Base-by-base conservation (phyloP, 2,797 vertebrate species). In the Heliangelus exortis region DNA sequence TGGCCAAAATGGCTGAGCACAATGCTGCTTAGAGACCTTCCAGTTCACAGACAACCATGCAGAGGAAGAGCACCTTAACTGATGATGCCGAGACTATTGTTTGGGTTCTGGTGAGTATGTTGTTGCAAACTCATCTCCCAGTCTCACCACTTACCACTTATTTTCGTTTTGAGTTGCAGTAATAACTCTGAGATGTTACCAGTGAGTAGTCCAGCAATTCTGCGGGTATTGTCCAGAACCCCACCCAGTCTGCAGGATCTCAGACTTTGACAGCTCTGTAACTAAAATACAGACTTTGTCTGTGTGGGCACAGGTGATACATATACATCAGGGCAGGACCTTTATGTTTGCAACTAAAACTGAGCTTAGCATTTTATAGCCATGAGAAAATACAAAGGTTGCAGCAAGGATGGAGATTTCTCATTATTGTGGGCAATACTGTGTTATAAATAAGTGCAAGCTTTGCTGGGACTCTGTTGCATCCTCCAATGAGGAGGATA, bases 41-140 rank as follows among this genome's bases (percentile, higher is more conserved):
- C 55, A 91, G 31, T 69, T 84, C 55, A n/a, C 61, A 76, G 73
- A 6, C 43, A 78, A 51, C 33, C 29, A 1, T 20, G 68, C 84
- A 86, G 61, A 73, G 57, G 83, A 59, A 66, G 29, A 23, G 50
- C 47, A 57, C 26, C 34, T 28, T 66, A 84, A 72, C 43, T 34
- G 65, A 67, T 45, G 69, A 81, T 95, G 92, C 89, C 91, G 92
- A 80, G 72, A 81, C 47, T 68, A 85, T 77, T 95, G 90, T 94
- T 96, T 96, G 92, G 89, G 71, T 92, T 93, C 82, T 93, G 79
- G 80, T 86, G 91, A 95, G 89, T 92, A 93, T 96, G 93, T 96
- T 94, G 84, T 85, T 91, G 87, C 83, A 68, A 88, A 92, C n/a
- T 26, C 0, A 0, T 78, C 55, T 93, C 45, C 55, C 33, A 73